Evolutionary conservation across 2,888 invertebrate genomes (phyloP), one percentile per base, ranked within the genome.

Genomic region (Oscheius sp.): DNA sequence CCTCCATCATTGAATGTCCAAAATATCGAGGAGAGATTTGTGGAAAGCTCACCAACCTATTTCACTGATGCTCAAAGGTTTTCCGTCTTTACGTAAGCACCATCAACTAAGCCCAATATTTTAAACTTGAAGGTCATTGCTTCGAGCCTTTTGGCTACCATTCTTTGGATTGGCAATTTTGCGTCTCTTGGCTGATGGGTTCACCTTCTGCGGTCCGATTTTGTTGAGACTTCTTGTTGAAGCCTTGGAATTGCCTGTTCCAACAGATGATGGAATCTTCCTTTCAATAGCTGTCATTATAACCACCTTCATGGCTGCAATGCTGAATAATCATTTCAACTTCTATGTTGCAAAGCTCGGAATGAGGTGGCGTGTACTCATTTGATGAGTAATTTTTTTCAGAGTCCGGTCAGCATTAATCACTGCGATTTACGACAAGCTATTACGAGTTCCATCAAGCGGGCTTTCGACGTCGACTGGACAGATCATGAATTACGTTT

Each of bases 401-500:
- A 65, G 94, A 89, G 92, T 96, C 89, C 91, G 94, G 48, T 92
- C 92, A 5, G 92, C 94, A 0, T 89, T 96, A 39, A 91, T 96
- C 0, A 92, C 93, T 4, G 91, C 92, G 15, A 90, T 94, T 71
- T 94, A 96, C 84, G 90, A 92, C 74, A 82, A 84, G 46, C 64
- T 85, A 25, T 61, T 82, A n/a, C 65, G 72, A 27, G 76, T 84
- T 10, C 82, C 82, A 4, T 37, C 72, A 5, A 65, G 66, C 4
- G 71, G 71, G 37, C 57, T 75, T 48, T 57, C 63, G 37, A 17
- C 63, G 2, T 52, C 69, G 39, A 80, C 92, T 45, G 96, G 96
- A 0, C 93, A 96, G 89, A 92, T 97, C 69, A 91, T 96, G 1
- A 97, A 97, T 88, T 93, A 94, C 81, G 95, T 97, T 93, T 96